Evolutionary conservation across 2,888 invertebrate species (phyloP), one percentile per base, ranked within the genome.

Genomic region (Rhimphoctona megacephalus): DNA sequence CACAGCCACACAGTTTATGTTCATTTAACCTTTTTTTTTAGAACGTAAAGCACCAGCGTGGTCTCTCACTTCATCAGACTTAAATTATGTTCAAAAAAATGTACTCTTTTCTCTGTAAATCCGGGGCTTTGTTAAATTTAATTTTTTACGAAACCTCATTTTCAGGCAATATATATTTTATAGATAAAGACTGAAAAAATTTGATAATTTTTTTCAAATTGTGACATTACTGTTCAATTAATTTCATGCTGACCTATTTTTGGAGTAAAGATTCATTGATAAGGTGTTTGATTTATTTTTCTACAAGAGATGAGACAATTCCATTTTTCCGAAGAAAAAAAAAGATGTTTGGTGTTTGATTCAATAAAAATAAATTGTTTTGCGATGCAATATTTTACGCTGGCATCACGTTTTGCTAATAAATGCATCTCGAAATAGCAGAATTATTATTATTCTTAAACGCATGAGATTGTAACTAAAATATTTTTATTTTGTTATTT

Each of bases 41-140:
- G 17, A 14, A 25, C 11, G 25, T 30, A 17, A 49, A 76, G n/a
- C 43, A 30, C 43, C n/a, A 2, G 2, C 66, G 46, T 39, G 64
- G 14, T 64, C 43, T 22, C 64, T 78, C 22, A n/a, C 77, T 33
- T 49, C 61, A 49, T 39, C 70, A 43, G 69, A 49, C 54, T 76
- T 76, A 33, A 43, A 76, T 77, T 64, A 17, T 54, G 64, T 61
- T 61, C 2, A 30, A 22, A n/a, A 70, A 77, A 61, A 49, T 77
- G 4, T 77, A 49, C 64, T 33, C 46, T 33, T 19, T 3, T 19
- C 30, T 46, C 17, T 19, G n/a, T 17, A 14, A 73, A 11, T 52
- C 14, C 52, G 33, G 7, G 9, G n/a, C n/a, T 36, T 49, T 5
- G 39, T 54, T 5, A 6, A 17, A 36, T 22, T 73, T 61, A 25